phyloP scores from a whole-genome alignment of 23 tunicate genomes.

The Ciona savignyi region DNA sequence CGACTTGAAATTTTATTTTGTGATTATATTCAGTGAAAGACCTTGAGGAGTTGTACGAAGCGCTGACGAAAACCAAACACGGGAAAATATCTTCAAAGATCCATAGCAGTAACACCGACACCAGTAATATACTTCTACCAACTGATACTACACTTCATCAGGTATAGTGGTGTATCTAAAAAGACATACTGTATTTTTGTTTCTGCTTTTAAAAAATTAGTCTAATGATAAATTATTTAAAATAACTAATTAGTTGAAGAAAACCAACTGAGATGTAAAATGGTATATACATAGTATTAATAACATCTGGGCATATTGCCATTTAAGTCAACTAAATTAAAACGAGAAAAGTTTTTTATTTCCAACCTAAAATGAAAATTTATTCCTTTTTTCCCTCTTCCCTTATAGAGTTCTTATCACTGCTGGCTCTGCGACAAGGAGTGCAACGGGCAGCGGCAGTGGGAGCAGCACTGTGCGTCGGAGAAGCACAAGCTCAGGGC shows the following conservation, averaged over 20 bases:
- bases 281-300: no score
- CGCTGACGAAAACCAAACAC: constrained; percentile 36
- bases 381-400: background rate
- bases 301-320: no score
- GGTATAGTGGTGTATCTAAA: no score
- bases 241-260: no score
- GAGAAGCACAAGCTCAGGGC: constrained; percentile 75
- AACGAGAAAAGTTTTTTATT: background rate
- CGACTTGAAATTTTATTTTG: background rate
- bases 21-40: constrained; percentile 84
- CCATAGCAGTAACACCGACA: constrained; percentile 10
- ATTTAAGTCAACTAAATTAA: no score
- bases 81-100: constrained; percentile 14
- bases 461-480: constrained; percentile 72
- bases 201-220: no score
- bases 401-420: constrained; percentile 66
- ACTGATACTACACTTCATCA: constrained; percentile 47
- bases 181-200: no score
- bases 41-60: constrained; percentile 68
- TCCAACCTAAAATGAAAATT: background rate
- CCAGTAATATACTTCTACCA: constrained; percentile 42
- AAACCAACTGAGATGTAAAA: no score
- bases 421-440: constrained; percentile 90
- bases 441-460: constrained; percentile 67
- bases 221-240: no score